Evolutionary conservation across 2,113 vertebrate genomes (phyloP).

Genomic region (Coracopsis vasa): DNA sequence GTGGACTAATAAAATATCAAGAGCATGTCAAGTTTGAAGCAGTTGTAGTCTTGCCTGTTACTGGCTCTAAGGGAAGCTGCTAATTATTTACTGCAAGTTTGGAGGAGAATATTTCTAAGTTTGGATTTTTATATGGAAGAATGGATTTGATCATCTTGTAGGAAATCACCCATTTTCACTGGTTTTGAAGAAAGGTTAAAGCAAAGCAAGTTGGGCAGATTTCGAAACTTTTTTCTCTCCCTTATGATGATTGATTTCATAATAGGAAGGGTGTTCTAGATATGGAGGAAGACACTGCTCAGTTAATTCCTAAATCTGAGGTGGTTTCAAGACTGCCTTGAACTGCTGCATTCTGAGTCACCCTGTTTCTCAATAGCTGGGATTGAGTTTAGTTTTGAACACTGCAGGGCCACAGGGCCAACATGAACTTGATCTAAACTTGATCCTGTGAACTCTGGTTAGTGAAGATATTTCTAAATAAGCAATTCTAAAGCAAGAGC

Average conservation of each 20-base stretch:
- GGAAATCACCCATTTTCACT: not conserved
- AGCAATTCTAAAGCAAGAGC: not conserved
- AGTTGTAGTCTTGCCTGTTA: not conserved
- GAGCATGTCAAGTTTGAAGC: not conserved
- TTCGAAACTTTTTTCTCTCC: not conserved
- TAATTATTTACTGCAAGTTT: not conserved
- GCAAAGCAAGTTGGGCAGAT: not conserved
- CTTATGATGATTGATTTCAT: not conserved
- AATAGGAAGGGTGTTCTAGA: not conserved
- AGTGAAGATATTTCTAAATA: not conserved
- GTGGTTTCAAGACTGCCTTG: not conserved
- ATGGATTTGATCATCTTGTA: not conserved
- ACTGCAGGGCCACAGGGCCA: not conserved
- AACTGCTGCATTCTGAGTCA: not conserved
- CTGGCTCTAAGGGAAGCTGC: not conserved
- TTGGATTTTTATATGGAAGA: not conserved
- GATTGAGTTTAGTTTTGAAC: not conserved
- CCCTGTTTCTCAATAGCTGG: not conserved
- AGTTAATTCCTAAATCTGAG: not conserved
- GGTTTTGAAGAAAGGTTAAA: not conserved
- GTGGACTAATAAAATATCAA: not conserved
- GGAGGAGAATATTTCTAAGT: not conserved
- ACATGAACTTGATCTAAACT: not conserved
- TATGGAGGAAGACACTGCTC: not conserved
- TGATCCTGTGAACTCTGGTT: not conserved